A percentile compares a stretch with the other conserved stretches of the same genome.
Conservation (phyloP, 2,888 invertebrate genomes). For the Dermolepida albohirtum region DNA sequence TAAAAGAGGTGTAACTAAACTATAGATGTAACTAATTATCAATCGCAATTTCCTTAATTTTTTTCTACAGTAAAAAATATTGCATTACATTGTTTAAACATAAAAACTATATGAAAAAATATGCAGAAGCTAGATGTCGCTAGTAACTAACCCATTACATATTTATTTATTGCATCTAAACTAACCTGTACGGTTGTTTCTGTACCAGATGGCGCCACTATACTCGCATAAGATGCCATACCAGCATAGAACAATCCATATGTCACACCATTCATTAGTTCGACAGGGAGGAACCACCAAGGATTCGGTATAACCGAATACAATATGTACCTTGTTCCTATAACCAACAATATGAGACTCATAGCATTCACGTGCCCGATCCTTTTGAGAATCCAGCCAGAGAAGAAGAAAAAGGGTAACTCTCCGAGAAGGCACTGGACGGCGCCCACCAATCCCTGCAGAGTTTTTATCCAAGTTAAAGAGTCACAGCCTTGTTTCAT, state of each 20-base stretch:
- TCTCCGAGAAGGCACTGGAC: conserved; percentile 88
- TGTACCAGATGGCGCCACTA: conserved; percentile 84
- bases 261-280: conserved; percentile 87
- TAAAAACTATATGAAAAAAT: too few relatives aligned
- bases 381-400: conserved; percentile 80
- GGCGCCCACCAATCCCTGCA: conserved; percentile 71
- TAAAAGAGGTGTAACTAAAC: too few relatives aligned
- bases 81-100: too few relatives aligned
- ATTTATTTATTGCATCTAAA: too few relatives aligned
- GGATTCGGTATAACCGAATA: conserved; percentile 85
- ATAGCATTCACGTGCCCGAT: conserved; percentile 87
- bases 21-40: too few relatives aligned
- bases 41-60: too few relatives aligned
- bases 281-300: conserved; percentile 88
- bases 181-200: conserved; percentile 87
- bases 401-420: conserved; percentile 87
- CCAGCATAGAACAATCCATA: conserved; percentile 90
- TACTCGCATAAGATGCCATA: conserved; percentile 89
- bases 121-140: too few relatives aligned
- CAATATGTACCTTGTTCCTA: conserved; percentile 82
- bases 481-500: conserved; percentile 59
- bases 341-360: conserved; percentile 83
- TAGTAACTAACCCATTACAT: too few relatives aligned
- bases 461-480: conserved; percentile 64
- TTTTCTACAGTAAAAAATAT: too few relatives aligned